A percentile compares a stretch with the other conserved stretches of the same genome.
These are phyloP conservation scores for Neuroscelio doddi DNA, from an alignment of 2,888 invertebrate species.

Conservation along the genomic window DNA sequence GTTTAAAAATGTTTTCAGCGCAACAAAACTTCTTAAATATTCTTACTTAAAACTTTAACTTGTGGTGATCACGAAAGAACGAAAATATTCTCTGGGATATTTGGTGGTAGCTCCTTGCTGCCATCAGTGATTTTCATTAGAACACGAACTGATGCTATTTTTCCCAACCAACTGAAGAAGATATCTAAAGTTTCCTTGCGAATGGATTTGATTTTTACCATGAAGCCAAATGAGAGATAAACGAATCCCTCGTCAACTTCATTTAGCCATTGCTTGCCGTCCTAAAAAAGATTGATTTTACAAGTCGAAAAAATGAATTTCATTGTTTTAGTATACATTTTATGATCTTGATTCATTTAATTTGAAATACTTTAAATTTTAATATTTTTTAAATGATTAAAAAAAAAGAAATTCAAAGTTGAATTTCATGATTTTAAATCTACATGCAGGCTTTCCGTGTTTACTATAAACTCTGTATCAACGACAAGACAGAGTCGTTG, in stretches of 20 bases:
- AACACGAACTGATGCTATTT: constrained; percentile 60
- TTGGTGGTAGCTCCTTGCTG: constrained; percentile 51
- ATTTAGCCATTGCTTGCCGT: constrained; percentile 63
- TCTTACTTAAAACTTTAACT: constrained; percentile 60
- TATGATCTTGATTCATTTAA: no score
- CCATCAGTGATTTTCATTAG: constrained; percentile 60
- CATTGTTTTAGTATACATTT: no score
- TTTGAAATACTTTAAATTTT: no score
- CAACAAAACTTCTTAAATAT: background rate
- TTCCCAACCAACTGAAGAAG: constrained; percentile 58
- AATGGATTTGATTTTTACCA: constrained; percentile 62
- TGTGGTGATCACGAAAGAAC: constrained; percentile 61
- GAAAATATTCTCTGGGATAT: constrained; percentile 58
- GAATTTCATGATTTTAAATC: no score
- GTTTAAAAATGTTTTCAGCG: background rate
- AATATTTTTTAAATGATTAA: no score
- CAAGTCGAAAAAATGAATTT: no score
- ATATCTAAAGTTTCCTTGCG: constrained; percentile 49
- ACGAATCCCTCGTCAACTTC: constrained; percentile 62
- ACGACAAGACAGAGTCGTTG: constrained; percentile 48
- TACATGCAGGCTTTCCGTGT: no score
- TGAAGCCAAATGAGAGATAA: constrained; percentile 67
- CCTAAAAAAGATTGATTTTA: constrained; percentile 48
- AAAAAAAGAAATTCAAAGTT: no score
- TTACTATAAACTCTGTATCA: constrained; percentile 44